phyloP scores from a whole-genome alignment of 2,113 vertebrate genomes.

The Odocoileus virginianus region DNA sequence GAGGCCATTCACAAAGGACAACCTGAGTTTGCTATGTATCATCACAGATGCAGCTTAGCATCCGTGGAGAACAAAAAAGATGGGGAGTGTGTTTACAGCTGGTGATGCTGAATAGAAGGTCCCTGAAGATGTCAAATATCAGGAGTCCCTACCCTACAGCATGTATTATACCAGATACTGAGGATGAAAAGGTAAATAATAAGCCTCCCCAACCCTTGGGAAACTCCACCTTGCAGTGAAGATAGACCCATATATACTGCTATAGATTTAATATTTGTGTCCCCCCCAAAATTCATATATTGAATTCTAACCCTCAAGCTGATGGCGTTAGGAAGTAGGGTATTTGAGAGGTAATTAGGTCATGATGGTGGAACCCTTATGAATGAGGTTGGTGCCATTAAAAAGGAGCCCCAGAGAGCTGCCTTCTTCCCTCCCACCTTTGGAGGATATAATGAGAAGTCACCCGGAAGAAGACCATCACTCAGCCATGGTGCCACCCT shows the following conservation, averaged over 20 bases:
- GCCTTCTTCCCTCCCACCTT: not conserved
- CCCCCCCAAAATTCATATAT: not conserved
- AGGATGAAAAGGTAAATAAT: not conserved
- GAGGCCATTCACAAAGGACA: constrained; percentile 21
- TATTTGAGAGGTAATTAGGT: not conserved
- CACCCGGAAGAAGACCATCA: not conserved
- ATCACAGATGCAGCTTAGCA: not conserved
- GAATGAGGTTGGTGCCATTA: not conserved
- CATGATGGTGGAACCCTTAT: not conserved
- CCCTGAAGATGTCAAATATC: not conserved
- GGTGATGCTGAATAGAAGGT: not conserved
- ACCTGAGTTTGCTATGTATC: not conserved
- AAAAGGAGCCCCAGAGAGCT: not conserved
- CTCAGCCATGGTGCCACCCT: not conserved
- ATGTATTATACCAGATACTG: not conserved
- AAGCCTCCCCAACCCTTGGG: not conserved
- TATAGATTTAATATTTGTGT: not conserved
- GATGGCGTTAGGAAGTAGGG: not conserved
- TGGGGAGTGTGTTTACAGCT: not conserved
- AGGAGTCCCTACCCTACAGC: not conserved
- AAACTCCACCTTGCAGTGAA: not conserved
- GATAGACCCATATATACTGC: not conserved
- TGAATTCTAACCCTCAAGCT: not conserved
- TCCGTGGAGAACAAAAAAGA: constrained; percentile 6
- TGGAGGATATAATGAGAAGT: not conserved